Evolutionary conservation across 1,140 invertebrate genomes (phyloP), one percentile per base, ranked within the genome.

Genomic region (Portunus trituberculatus): DNA sequence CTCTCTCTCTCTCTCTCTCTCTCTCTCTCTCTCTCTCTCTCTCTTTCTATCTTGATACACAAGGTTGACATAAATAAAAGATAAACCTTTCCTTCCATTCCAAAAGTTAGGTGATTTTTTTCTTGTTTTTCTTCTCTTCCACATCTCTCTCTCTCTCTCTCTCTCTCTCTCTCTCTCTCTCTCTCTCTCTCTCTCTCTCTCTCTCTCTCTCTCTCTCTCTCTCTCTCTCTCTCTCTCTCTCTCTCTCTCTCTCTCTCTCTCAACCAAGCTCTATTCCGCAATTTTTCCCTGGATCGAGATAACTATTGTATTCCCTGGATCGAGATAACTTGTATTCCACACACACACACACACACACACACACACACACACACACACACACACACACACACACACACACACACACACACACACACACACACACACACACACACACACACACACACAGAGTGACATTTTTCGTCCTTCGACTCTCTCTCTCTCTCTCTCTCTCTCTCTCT

Each of bases 101-200:
- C 39, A 39, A 39, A 39, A 39, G 39, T 39, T 39, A 39, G 28
- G 76, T 83, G 20, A n/a, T 29, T 83, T 83, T n/a, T n/a, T 88
- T n/a, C 14, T 39, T 90, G 12, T 46, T 16, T 90, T 32, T 46
- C n/a, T 90, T 90, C 45, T 90, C n/a, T 90, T 20, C 45, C n/a
- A n/a, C n/a, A n/a, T 48, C n/a, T 90, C 45, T 90, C 45, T 39
- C n/a, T 90, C n/a, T 39, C 31, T 90, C 45, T 46, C 45, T 90
- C 45, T n/a, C 31, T 48, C 45, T 90, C 29, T 45, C 31, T 32
- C n/a, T 45, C 28, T 91, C 28, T 91, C 29, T 48, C 48, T 91
- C 28, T 46, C 89, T 91, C 29, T 59, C 39, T 91, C 32, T 91
- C 29, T 59, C 48, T 48, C 86, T 45, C 86, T 46, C 45, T 39